Conservation (phyloP, 2,888 invertebrate species). For the Melikaiella ostensackeni region DNA sequence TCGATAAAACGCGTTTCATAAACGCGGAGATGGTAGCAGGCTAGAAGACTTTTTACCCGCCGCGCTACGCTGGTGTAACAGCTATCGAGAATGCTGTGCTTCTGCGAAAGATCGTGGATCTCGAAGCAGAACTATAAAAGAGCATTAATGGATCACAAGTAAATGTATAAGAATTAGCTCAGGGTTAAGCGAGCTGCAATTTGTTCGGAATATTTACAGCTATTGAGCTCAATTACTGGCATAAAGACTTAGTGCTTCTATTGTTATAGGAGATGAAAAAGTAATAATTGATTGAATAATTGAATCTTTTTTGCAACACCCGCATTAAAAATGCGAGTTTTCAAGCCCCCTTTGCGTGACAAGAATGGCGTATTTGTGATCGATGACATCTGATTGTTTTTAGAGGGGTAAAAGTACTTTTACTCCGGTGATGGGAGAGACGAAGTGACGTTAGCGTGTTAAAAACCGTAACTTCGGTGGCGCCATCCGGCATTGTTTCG, state of each 20-base stretch:
- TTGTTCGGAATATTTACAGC: background rate
- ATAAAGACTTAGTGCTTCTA: background rate
- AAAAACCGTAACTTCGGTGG: no score
- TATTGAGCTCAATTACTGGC: background rate
- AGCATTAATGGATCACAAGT: conserved; percentile 2
- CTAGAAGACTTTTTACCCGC: background rate
- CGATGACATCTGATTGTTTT: no score
- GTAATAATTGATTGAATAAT: no score
- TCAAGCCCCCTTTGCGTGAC: no score
- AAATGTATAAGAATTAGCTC: conserved; percentile 7
- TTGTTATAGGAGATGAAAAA: background rate
- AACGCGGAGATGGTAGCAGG: conserved; percentile 7
- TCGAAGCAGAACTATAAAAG: background rate
- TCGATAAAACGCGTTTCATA: conserved; percentile 6
- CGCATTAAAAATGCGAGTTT: no score
- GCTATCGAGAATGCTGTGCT: background rate
- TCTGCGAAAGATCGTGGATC: conserved; percentile 1
- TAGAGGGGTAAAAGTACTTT: no score
- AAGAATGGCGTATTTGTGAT: no score
- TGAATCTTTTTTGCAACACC: no score
- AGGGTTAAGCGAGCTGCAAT: background rate
- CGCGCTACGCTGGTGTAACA: background rate
- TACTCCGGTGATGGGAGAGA: no score
- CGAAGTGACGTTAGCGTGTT: no score
- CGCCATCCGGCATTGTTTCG: no score